phyloP scores from a whole-genome alignment of 2,888 invertebrate species.

The Drosophila tanythrix region DNA sequence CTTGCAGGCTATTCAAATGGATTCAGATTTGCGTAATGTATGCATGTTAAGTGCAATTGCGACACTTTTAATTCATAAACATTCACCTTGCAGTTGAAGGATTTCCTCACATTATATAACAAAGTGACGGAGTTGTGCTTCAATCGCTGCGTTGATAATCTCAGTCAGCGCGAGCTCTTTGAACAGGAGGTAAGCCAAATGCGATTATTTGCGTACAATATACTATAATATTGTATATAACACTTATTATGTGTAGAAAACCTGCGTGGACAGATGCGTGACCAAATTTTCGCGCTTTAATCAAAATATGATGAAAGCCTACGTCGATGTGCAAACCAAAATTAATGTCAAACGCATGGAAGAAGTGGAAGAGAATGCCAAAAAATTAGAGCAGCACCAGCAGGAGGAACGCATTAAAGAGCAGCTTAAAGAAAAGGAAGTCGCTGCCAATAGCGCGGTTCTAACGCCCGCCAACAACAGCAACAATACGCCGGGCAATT shows the following conservation, averaged over 20 bases:
- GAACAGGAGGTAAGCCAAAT: conserved; percentile 72
- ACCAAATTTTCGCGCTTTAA: conserved; percentile 84
- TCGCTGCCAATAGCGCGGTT: conserved; percentile 25
- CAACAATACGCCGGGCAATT: conserved; percentile 18
- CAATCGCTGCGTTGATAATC: conserved; percentile 82
- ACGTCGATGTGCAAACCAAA: conserved; percentile 84
- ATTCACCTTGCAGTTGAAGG: conserved; percentile 80
- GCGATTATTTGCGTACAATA: background rate
- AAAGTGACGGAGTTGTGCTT: conserved; percentile 85
- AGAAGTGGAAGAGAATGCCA: conserved; percentile 79
- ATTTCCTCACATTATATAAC: conserved; percentile 85
- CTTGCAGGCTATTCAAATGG: conserved; percentile 29
- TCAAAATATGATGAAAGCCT: conserved; percentile 84
- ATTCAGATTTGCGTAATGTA: conserved; percentile 59
- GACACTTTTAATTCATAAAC: conserved; percentile 14
- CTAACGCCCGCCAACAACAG: conserved; percentile 37
- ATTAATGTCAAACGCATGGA: conserved; percentile 82
- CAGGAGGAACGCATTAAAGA: conserved; percentile 44
- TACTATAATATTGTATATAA: background rate
- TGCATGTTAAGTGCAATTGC: conserved; percentile 1
- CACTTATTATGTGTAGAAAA: conserved; percentile 51
- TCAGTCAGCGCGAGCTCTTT: conserved; percentile 77
- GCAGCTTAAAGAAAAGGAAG: conserved; percentile 38
- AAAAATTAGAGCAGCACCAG: conserved; percentile 57
- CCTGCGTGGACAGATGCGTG: conserved; percentile 83